These are phyloP conservation scores for Stigmatopora nigra DNA, from an alignment of 2,113 vertebrate genomes.

Conservation along the genomic window DNA sequence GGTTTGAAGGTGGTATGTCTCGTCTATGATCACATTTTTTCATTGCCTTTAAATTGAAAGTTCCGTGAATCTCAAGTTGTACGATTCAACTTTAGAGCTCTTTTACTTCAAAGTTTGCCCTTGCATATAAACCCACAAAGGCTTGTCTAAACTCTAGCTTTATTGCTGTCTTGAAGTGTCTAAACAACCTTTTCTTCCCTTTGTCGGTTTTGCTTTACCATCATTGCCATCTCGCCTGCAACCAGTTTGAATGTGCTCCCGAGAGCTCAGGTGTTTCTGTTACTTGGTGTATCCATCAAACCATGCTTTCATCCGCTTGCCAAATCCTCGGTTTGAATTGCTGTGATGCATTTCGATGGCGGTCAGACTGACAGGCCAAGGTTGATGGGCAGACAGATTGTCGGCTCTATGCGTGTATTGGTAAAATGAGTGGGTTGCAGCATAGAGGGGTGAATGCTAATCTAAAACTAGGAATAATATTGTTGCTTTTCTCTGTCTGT, in stretches of 20 bases:
- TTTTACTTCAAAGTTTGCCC: constrained; percentile 57
- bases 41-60: background rate
- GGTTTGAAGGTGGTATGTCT: too few species aligned
- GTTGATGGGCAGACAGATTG: constrained; percentile 46
- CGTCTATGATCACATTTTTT: background rate
- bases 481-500: constrained; percentile 39
- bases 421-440: constrained; percentile 36
- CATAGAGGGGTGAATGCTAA: constrained; percentile 33
- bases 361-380: constrained; percentile 37
- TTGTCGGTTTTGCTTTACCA: constrained; percentile 23
- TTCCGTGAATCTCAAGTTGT: background rate
- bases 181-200: constrained; percentile 13
- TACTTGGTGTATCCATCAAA: constrained; percentile 4
- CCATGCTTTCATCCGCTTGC: constrained; percentile 11
- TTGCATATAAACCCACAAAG: constrained; percentile 52
- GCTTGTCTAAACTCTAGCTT: constrained; percentile 52
- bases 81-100: constrained; percentile 46
- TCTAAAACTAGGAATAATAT: constrained; percentile 52
- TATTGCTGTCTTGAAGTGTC: constrained; percentile 40
- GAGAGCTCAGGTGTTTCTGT: background rate
- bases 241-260: constrained; percentile 7
- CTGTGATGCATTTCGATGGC: constrained; percentile 43
- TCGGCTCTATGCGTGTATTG: constrained; percentile 18
- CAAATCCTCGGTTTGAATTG: constrained; percentile 18
- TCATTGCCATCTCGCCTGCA: constrained; percentile 13